These are phyloP conservation scores for Drosophila bifasciata DNA, from an alignment of 1,140 invertebrate genomes.

Conservation along the genomic window DNA sequence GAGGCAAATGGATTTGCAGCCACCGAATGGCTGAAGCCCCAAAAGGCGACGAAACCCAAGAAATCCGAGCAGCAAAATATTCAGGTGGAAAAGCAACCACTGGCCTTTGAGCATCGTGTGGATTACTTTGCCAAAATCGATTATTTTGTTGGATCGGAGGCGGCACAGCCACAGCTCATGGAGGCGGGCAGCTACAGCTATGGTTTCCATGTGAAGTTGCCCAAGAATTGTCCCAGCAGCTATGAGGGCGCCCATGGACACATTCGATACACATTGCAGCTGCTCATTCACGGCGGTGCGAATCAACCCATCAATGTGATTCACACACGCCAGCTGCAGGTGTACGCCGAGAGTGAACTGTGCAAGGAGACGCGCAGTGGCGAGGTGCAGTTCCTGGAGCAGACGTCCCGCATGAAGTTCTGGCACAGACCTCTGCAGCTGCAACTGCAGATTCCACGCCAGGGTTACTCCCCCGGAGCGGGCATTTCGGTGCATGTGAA, in stretches of 20 bases:
- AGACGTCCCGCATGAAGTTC: conserved; percentile 51
- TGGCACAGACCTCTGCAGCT: conserved; percentile 66
- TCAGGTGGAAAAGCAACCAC: conserved; percentile 8
- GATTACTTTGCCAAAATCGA: conserved; percentile 77
- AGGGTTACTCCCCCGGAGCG: conserved; percentile 64
- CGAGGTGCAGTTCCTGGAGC: conserved; percentile 41
- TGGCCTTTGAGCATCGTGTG: conserved; percentile 56
- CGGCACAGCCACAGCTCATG: conserved; percentile 55
- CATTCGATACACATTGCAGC: conserved; percentile 89
- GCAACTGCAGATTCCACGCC: conserved; percentile 58
- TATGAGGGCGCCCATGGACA: conserved; percentile 89
- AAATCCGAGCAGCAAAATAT: conserved; percentile 14
- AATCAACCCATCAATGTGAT: conserved; percentile 87
- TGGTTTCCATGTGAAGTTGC: conserved; percentile 86
- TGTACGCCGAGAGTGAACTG: conserved; percentile 87
- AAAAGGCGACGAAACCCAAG: conserved; percentile 44
- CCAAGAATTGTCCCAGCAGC: conserved; percentile 87
- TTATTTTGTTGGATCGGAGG: conserved; percentile 78
- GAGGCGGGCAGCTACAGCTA: conserved; percentile 85
- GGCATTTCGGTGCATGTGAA: conserved; percentile 65
- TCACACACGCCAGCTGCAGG: conserved; percentile 87
- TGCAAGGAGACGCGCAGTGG: conserved; percentile 64
- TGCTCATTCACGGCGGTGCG: conserved; percentile 87
- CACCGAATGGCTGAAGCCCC: conserved; percentile 55
- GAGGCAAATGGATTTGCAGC: conserved; percentile 66